Conservation (phyloP, 2,797 vertebrate species). For the Crenichthys baileyi region DNA sequence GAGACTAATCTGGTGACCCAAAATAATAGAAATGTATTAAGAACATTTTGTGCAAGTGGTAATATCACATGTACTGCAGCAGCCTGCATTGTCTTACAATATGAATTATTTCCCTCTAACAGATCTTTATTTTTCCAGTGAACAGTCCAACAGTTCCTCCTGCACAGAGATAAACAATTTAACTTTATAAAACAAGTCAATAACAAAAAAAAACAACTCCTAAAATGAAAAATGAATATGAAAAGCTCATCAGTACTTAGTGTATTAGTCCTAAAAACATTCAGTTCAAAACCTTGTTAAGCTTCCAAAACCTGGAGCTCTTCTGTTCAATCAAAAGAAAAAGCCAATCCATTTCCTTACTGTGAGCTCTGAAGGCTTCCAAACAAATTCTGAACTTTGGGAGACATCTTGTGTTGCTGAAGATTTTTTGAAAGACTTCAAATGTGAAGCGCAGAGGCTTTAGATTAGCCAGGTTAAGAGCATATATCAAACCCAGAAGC, state of each 20-base stretch:
- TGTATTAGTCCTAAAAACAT: too few species aligned
- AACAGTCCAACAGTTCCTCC: too few species aligned
- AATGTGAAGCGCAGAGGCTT: constrained; percentile 14
- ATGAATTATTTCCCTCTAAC: not conserved
- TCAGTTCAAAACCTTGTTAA: too few species aligned
- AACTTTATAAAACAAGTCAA: not conserved
- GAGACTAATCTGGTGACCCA: too few species aligned
- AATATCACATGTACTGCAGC: too few species aligned
- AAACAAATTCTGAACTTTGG: constrained; percentile 15
- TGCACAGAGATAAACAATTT: too few species aligned
- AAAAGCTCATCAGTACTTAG: not conserved
- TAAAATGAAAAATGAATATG: too few species aligned
- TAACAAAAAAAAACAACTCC: not conserved
- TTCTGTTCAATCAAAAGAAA: too few species aligned
- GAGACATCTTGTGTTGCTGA: constrained; percentile 13
- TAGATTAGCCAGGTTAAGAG: constrained; percentile 9
- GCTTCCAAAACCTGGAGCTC: too few species aligned
- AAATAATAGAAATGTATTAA: too few species aligned
- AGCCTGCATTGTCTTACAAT: not conserved
- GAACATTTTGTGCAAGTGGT: too few species aligned
- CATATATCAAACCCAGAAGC: constrained; percentile 16
- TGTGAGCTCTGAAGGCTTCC: constrained; percentile 3
- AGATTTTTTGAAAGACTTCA: constrained; percentile 14
- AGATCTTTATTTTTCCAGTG: not conserved
- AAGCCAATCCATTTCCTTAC: not conserved